Conservation (phyloP, 2,888 invertebrate genomes). For the Mycalesis mineus region DNA sequence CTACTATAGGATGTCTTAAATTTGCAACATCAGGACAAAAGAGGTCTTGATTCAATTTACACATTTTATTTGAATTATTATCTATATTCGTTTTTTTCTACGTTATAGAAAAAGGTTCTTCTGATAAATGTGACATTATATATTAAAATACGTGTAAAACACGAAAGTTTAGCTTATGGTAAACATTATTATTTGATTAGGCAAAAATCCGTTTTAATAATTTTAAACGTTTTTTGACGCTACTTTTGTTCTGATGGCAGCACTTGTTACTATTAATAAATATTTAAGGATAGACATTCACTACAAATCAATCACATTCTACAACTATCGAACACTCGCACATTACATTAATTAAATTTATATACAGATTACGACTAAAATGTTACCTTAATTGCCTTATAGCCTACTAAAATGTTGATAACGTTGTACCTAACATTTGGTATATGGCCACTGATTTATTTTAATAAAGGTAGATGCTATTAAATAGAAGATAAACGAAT, state of each 20-base stretch:
- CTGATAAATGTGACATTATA: not conserved
- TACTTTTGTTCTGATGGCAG: constrained; percentile 22
- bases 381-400: constrained; percentile 51
- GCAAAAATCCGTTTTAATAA: too few relatives aligned
- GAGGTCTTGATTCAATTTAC: not conserved
- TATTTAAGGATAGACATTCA: constrained; percentile 45
- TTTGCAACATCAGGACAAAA: not conserved
- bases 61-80: not conserved
- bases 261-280: constrained; percentile 26
- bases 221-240: not conserved
- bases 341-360: constrained; percentile 74
- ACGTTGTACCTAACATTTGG: constrained; percentile 47
- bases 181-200: too few relatives aligned
- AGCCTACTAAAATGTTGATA: constrained; percentile 50
- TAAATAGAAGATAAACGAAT: not conserved
- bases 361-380: constrained; percentile 72
- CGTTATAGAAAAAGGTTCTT: not conserved
- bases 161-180: not conserved
- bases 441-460: constrained; percentile 51
- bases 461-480: constrained; percentile 6
- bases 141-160: not conserved
- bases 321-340: constrained; percentile 77
- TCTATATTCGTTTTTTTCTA: too few relatives aligned
- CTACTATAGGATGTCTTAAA: not conserved
- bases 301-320: constrained; percentile 70